Evolutionary conservation across 2,888 invertebrate genomes (phyloP), one percentile per base, ranked within the genome.

Genomic region (Bimastos eiseni): DNA sequence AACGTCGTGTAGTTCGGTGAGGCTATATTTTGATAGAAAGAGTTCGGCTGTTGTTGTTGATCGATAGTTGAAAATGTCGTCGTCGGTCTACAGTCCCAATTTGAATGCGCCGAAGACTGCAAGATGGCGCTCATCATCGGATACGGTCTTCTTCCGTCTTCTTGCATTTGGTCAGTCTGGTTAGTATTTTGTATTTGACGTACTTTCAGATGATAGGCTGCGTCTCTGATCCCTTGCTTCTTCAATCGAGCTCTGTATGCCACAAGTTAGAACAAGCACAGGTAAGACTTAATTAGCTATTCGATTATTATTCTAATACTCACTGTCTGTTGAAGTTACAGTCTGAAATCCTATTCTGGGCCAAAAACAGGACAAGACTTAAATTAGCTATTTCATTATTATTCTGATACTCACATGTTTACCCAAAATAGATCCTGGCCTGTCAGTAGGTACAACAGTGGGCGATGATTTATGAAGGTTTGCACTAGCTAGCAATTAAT

Each of bases 211-310:
- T 49, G 55, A 90, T 92, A 93, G n/a, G 93, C 93, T 8, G 30
- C 88, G 90, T 93, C 93, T 30, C 83, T n/a, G 8, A 91, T 89
- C 19, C 93, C 93, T 34, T 92, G 90, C 49, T 92, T 92, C 92
- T 93, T 93, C 86, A 93, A 89, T 21, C 93, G 92, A 34, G 92
- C 92, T 84, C 92, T 93, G 90, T 36, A 89, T 34, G 70, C 11
- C 15, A 83, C 90, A 36, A n/a, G 37, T 83, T 90, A 21, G 36
- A 38, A 38, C 1, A 34, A 19, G 24, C n/a, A 70, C 70, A 70
- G n/a, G n/a, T 70, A 6, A 70, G 30, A 70, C 49, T 49, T 49
- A 49, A 49, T 49, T 21, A 49, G 49, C 24, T 24, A 49, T 49
- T 49, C 49, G 21, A 19, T 49, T 3, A 49, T 49, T 49, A 49